Evolutionary conservation across 2,888 invertebrate genomes (phyloP), one percentile per base, ranked within the genome.

Genomic region (Eupithecia inturbata): DNA sequence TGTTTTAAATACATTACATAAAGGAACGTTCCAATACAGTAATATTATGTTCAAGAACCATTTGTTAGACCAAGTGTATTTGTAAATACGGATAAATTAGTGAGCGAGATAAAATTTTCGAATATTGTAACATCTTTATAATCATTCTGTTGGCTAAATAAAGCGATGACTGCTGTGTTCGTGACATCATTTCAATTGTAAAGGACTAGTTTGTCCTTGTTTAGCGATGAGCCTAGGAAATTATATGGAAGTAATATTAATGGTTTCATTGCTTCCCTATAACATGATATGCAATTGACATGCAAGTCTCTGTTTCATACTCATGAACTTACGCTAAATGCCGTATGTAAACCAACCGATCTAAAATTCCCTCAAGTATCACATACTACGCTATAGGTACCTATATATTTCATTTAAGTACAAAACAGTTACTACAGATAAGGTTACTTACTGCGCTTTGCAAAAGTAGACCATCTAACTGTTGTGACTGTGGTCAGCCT

Each of bases 161-260:
- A 45, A 57, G 26, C 45, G 39, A n/a, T 36, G 10, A 14, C 9
- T 28, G 19, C 10, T 67, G 10, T 57, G 10, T 6, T 31, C 16
- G 31, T 71, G 71, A 71, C n/a, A 67, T 71, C 71, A 71, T 67
- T 67, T 22, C 64, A 53, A 49, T 49, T 49, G 49, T 31, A 39
- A 49, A 36, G 12, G 36, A 33, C n/a, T 33, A n/a, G 19, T 64
- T 36, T 64, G 64, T 64, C 64, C 64, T 64, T 36, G 36, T 36
- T 36, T 33, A 36, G n/a, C 31, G 28, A 31, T 62, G 31, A 62
- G 57, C 26, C 14, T 57, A 57, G 26, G 10, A 57, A 57, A 26
- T 26, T 3, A 9, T 57, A 26, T 57, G 14, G 57, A 26, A 26
- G 22, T 57, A 26, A 57, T 57, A 57, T 5, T 57, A 62, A 62